These are phyloP conservation scores for Anniella stebbinsi DNA, from an alignment of 2,797 vertebrate species.

Conservation along the genomic window DNA sequence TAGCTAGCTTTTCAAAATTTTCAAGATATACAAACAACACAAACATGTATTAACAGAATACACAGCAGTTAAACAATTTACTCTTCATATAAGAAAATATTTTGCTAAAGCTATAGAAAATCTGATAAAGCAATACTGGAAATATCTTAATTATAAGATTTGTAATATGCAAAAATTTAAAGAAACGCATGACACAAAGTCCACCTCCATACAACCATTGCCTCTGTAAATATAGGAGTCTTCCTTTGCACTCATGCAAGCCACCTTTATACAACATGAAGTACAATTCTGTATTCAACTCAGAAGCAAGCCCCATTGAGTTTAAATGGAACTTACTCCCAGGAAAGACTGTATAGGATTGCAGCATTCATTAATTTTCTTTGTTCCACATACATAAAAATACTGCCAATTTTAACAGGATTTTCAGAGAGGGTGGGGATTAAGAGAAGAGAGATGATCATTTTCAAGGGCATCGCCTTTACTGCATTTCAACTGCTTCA, in stretches of 20 bases:
- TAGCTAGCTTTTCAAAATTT: not conserved
- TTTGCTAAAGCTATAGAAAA: not conserved
- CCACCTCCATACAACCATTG: constrained; percentile 11
- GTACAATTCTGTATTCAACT: not conserved
- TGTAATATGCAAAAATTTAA: constrained; percentile 41
- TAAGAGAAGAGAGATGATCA: not conserved
- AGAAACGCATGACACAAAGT: not conserved
- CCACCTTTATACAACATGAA: constrained; percentile 23
- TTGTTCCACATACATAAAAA: not conserved
- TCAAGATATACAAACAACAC: not conserved
- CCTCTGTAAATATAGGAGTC: constrained; percentile 42
- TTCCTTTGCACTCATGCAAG: not conserved
- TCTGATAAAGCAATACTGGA: not conserved
- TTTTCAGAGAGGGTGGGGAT: not conserved
- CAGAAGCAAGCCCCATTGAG: not conserved
- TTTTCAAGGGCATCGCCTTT: constrained; percentile 16
- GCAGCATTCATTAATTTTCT: not conserved
- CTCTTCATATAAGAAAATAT: fast-evolving
- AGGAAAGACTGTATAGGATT: not conserved
- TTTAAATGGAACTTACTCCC: not conserved
- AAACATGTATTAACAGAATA: not conserved
- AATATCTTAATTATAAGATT: constrained; percentile 1
- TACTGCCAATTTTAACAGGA: not conserved
- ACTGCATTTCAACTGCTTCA: constrained; percentile 4
- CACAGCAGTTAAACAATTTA: not conserved